Percentiles rank a stretch among this genome's conserved stretches.
Evolutionary conservation across 2,113 vertebrate species (phyloP).

Genomic region (Takifugu flavidus): DNA sequence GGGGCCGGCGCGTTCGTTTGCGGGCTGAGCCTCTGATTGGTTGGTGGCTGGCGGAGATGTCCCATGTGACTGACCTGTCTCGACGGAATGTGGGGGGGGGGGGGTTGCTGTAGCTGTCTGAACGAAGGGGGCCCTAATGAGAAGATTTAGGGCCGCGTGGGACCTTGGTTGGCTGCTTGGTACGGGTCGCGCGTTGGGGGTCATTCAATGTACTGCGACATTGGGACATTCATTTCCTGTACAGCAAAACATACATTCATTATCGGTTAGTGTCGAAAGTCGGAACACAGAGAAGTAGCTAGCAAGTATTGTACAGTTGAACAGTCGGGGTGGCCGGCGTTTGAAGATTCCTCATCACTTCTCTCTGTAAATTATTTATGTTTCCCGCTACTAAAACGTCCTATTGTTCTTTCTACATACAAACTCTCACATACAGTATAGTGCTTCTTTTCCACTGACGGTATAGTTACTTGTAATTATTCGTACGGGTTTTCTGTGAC

Average conservation of each 20-base stretch:
- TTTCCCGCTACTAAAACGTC: conserved; percentile 49
- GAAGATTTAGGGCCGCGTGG: conserved; percentile 22
- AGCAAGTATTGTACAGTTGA: conserved; percentile 65
- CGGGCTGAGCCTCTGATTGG: conserved; percentile 25
- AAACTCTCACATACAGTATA: conserved; percentile 18
- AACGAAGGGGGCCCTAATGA: conserved; percentile 25
- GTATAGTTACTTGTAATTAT: conserved; percentile 24
- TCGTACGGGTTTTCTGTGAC: conserved; percentile 24
- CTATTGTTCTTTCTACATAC: conserved; percentile 36
- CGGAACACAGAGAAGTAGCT: conserved; percentile 64
- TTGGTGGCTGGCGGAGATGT: conserved; percentile 10
- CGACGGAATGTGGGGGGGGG: neutral
- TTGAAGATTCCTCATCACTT: conserved; percentile 41
- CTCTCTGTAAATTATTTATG: conserved; percentile 44
- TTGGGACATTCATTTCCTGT: conserved; percentile 73
- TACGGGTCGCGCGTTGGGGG: conserved; percentile 33
- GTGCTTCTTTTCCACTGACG: conserved; percentile 36
- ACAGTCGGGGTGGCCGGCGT: conserved; percentile 65
- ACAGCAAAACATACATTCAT: conserved; percentile 81
- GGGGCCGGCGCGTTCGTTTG: too few relatives aligned
- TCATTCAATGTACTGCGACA: conserved; percentile 66
- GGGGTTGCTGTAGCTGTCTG: conserved; percentile 1
- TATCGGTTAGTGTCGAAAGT: conserved; percentile 75
- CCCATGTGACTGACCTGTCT: too few relatives aligned
- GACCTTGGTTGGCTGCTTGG: conserved; percentile 43